Percentiles rank a stretch among this genome's conserved stretches.
Evolutionary conservation across 2,113 vertebrate species (phyloP).

Genomic region (Oenanthe melanoleuca): DNA sequence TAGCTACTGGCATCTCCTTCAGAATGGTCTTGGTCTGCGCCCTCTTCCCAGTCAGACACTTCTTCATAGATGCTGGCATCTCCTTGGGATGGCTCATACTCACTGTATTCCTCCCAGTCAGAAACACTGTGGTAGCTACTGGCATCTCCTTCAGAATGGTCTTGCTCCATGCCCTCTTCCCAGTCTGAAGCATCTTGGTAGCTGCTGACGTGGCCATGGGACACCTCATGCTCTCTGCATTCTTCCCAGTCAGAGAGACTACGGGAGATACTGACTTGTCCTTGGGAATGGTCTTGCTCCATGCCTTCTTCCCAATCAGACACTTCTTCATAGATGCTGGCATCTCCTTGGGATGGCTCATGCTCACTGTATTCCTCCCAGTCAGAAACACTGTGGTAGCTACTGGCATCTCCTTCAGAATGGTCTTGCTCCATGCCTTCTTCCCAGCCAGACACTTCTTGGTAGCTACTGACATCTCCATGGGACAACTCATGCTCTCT

Average conservation of each 20-base stretch:
- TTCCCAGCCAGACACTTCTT: background rate
- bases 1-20: background rate
- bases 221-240: no score
- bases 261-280: background rate
- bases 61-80: rapidly evolving
- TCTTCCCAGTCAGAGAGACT: background rate
- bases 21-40: no score
- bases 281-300: no score
- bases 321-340: rapidly evolving
- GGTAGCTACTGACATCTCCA: rapidly evolving
- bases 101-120: background rate
- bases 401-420: background rate
- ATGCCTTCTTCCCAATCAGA: background rate
- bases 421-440: background rate
- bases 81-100: rapidly evolving
- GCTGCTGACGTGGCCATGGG: rapidly evolving
- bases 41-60: background rate
- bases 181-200: background rate
- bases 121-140: background rate
- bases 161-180: background rate
- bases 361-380: no score
- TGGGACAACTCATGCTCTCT: background rate
- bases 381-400: no score
- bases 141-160: no score
- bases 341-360: background rate